Base-by-base conservation (phyloP, 2,113 vertebrate species). In the Toxotes chatareus region DNA sequence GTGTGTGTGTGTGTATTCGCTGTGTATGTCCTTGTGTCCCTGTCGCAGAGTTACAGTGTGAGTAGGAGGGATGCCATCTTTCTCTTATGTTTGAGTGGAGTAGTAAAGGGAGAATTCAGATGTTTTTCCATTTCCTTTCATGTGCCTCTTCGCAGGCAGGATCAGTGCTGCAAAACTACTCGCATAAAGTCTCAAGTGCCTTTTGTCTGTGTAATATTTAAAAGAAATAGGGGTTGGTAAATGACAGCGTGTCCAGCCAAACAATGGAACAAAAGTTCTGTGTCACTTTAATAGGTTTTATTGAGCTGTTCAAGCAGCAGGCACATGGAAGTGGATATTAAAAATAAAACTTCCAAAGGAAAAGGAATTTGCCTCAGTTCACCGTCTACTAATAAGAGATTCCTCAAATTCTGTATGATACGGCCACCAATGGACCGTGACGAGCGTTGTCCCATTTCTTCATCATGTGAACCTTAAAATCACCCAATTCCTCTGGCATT, bases 31-130 rank as follows among this genome's bases (percentile, higher is more conserved):
- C 78, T 84, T 78, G 80, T 86, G 71, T 86, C 86, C 71, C 85
- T 60, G 72, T 46, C 51, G 84, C 81, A 56, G 84, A 80, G 81
- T 89, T 88, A 87, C 65, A 90, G 85, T 91, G 67, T 64, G 40
- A 65, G 68, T 13, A 14, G 64, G 59, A 55, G 76, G 55, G 67
- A 14, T 76, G 70, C 70, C 77, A 79, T 89, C 85, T 84, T 83
- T 89, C 75, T 88, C 72, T 85, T 67, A 60, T 90, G 88, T 91
- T 90, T 89, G 88, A 88, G 82, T 78, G 84, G 80, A 79, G 84
- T 86, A 89, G 87, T 88, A 92, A 81, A 85, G 67, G 62, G 62
- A 81, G 51, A 87, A 79, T 68, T 83, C 63, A 76, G 62, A 82
- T 87, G 85, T 59, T 88, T 90, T 89, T 85, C 72, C 36, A 85